Conservation (phyloP, 2,888 invertebrate species). For the Galerucella calmariensis region DNA sequence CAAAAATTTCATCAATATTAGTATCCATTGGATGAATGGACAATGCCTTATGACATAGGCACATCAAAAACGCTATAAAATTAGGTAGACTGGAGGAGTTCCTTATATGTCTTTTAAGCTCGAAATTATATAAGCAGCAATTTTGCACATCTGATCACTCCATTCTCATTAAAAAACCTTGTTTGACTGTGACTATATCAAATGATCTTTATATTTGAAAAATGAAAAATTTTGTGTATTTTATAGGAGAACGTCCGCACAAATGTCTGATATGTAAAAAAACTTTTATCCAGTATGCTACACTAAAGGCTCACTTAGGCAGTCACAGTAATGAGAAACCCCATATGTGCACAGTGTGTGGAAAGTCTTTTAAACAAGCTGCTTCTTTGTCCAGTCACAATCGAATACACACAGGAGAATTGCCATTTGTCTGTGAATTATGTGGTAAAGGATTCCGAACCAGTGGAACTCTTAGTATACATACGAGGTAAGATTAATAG, state of each 20-base stretch:
- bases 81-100: too few species aligned
- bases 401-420: slow-evolving; percentile 55
- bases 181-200: too few species aligned
- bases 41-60: too few species aligned
- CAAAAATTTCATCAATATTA: too few species aligned
- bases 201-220: too few species aligned
- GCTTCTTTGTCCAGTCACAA: slow-evolving; percentile 53
- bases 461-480: slow-evolving; percentile 56
- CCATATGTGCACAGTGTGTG: slow-evolving; percentile 63
- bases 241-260: slow-evolving; percentile 51
- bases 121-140: too few species aligned
- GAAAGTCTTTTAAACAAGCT: slow-evolving; percentile 55
- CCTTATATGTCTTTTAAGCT: too few species aligned
- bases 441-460: slow-evolving; percentile 55
- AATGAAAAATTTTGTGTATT: slow-evolving; percentile 1
- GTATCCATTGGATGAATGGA: too few species aligned
- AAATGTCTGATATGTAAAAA: slow-evolving; percentile 50
- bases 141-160: too few species aligned
- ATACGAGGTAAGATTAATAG: slow-evolving; percentile 47
- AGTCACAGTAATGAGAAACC: slow-evolving; percentile 56
- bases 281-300: slow-evolving; percentile 51
- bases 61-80: too few species aligned
- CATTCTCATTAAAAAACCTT: too few species aligned
- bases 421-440: slow-evolving; percentile 51
- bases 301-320: slow-evolving; percentile 53